Evolutionary conservation across 2,888 invertebrate species (phyloP).

Genomic region (Tanaodytes sp.): DNA sequence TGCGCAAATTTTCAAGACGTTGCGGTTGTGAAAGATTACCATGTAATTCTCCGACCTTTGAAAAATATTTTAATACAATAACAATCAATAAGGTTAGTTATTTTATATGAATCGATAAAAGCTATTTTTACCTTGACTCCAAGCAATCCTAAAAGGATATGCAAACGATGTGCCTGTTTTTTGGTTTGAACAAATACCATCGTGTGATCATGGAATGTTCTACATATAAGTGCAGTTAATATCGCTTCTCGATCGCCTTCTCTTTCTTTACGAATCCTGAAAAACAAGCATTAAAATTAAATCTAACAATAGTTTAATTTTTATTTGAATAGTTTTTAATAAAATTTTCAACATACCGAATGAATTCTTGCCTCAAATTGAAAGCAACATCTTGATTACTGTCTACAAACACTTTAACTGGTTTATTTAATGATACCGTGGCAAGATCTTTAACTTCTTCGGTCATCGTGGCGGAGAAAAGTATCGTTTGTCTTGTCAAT

Average conservation of each 20-base stretch:
- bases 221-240: constrained; percentile 84
- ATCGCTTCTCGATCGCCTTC: constrained; percentile 95
- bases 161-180: constrained; percentile 93
- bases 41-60: constrained; percentile 88
- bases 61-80: not conserved
- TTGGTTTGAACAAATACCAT: constrained; percentile 98
- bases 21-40: constrained; percentile 97
- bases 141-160: constrained; percentile 91
- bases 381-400: constrained; percentile 96
- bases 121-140: constrained; percentile 85
- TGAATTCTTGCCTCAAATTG: constrained; percentile 96
- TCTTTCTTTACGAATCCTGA: constrained; percentile 86
- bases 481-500: constrained; percentile 92
- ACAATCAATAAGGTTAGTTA: too few species aligned
- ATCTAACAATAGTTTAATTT: too few species aligned
- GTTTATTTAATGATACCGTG: constrained; percentile 91
- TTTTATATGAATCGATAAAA: not conserved
- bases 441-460: constrained; percentile 96
- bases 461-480: constrained; percentile 99
- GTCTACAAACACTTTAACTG: constrained; percentile 95
- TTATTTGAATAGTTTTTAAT: too few species aligned
- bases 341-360: constrained; percentile 80
- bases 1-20: constrained; percentile 88
- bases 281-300: not conserved
- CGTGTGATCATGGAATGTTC: constrained; percentile 92